Percentiles rank a stretch among this genome's conserved stretches.
phyloP scores from a whole-genome alignment of 2,888 invertebrate genomes.

The Polyommatus icarus region DNA sequence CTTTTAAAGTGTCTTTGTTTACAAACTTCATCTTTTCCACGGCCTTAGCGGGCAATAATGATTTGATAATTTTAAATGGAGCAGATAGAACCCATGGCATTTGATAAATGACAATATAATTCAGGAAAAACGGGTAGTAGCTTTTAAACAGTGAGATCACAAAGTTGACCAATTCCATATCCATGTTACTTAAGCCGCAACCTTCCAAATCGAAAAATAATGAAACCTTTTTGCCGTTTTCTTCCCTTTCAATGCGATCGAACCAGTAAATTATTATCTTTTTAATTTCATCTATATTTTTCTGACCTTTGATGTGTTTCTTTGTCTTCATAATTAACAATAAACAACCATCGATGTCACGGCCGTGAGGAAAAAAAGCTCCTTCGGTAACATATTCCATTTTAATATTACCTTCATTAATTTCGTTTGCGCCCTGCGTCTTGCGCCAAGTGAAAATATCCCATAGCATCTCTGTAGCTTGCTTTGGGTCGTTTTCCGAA shows the following conservation, averaged over 20 bases:
- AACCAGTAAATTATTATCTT: conserved; percentile 92
- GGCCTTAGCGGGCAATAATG: conserved; percentile 92
- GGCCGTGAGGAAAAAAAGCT: conserved; percentile 86
- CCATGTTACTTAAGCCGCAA: conserved; percentile 92
- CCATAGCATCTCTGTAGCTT: conserved; percentile 85
- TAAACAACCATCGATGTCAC: conserved; percentile 89
- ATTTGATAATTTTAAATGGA: conserved; percentile 94
- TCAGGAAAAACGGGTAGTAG: conserved; percentile 93
- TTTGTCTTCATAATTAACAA: conserved; percentile 90
- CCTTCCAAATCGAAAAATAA: conserved; percentile 95
- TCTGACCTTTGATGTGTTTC: conserved; percentile 88
- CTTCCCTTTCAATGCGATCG: conserved; percentile 87
- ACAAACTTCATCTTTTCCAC: conserved; percentile 93
- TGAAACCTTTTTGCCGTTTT: conserved; percentile 88
- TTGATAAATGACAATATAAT: conserved; percentile 94
- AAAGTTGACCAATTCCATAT: conserved; percentile 94
- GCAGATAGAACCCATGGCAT: conserved; percentile 97
- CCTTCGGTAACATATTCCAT: conserved; percentile 86
- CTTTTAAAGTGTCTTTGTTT: conserved; percentile 86
- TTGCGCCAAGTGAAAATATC: conserved; percentile 89
- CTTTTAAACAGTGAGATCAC: conserved; percentile 91
- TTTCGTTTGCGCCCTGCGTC: conserved; percentile 85
- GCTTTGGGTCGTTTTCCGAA: conserved; percentile 82
- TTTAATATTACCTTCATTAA: conserved; percentile 83
- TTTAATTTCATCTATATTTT: conserved; percentile 88